phyloP scores from a whole-genome alignment of 2,113 vertebrate species.

The Sinocyclocheilus anshuiensis region DNA sequence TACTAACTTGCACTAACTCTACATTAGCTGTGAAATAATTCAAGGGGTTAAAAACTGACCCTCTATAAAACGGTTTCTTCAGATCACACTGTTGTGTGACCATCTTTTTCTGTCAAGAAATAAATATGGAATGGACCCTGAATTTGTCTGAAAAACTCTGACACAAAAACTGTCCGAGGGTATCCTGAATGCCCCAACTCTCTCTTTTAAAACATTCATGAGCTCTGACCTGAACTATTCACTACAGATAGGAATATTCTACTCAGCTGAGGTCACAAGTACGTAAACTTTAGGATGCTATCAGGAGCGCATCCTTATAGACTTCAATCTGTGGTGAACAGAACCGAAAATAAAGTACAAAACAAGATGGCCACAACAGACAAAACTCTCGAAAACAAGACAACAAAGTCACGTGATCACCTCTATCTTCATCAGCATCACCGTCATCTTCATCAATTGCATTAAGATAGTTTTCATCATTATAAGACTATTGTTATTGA shows the following conservation, averaged over 20 bases:
- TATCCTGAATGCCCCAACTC: conserved; percentile 37
- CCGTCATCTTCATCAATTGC: conserved; percentile 58
- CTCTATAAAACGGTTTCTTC: conserved; percentile 35
- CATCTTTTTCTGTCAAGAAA: conserved; percentile 31
- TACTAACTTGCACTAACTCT: conserved; percentile 22
- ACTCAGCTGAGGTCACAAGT: conserved; percentile 33
- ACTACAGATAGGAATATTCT: conserved; percentile 33
- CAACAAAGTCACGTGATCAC: conserved; percentile 71
- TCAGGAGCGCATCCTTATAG: background rate
- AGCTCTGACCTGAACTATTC: conserved; percentile 23
- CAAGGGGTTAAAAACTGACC: conserved; percentile 30
- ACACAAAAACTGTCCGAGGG: conserved; percentile 35
- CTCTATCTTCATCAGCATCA: conserved; percentile 44
- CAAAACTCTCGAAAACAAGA: conserved; percentile 71
- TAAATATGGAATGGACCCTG: conserved; percentile 50
- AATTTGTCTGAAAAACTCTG: conserved; percentile 37
- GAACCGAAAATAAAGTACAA: conserved; percentile 50
- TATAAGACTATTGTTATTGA: conserved; percentile 71
- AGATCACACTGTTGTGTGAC: conserved; percentile 16
- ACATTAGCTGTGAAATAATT: conserved; percentile 35
- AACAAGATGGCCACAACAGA: conserved; percentile 72
- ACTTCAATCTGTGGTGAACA: conserved; percentile 36
- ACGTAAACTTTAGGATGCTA: conserved; percentile 21
- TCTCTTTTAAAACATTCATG: conserved; percentile 35
- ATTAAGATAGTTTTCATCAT: conserved; percentile 71